Evolutionary conservation across 2,888 invertebrate genomes (phyloP), one percentile per base, ranked within the genome.

Genomic region (Campoplex nolae): DNA sequence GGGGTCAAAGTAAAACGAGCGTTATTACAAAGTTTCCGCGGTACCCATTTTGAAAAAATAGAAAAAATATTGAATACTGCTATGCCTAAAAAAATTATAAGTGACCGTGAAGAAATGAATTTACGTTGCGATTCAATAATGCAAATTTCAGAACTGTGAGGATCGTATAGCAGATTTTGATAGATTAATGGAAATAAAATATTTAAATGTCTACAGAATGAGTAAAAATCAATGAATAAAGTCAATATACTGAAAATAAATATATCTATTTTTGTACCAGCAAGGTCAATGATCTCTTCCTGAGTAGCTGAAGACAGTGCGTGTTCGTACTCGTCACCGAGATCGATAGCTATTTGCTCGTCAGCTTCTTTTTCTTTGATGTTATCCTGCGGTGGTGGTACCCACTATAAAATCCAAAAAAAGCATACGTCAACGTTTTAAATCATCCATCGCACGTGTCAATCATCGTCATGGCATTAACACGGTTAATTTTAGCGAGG

Each of bases 281-380:
- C 99, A 94, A 99, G 96, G 95, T 99, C 99, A 93, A 99, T 99
- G 93, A 99, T 98, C 96, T 99, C 99, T 95, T 98, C 98, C 95
- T 99, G 99, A 90, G 98, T 96, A 78, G 99, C 99, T 92, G 96
- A 96, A 58, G 96, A 96, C 88, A 99, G 96, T n/a, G 99, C 99
- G 92, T 97, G 96, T 94, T 99, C 98, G 94, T 98, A 98, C 94
- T 99, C 99, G 93, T 98, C 98, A 88, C 98, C 98, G 94, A 98
- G 96, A 95, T 98, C 98, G 93, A 98, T 97, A 83, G 97, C 97
- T 93, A 98, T 98, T 95, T 98, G 97, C 95, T 99, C 99, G 65
- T 98, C 98, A 35, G 97, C 97, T 91, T 97, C 97, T 90, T 97
- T 96, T 91, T 97, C 96, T 93, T 97, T 97, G 84, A 96, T 95